Conservation (phyloP, 2,113 vertebrate species). For the Conger conger region DNA sequence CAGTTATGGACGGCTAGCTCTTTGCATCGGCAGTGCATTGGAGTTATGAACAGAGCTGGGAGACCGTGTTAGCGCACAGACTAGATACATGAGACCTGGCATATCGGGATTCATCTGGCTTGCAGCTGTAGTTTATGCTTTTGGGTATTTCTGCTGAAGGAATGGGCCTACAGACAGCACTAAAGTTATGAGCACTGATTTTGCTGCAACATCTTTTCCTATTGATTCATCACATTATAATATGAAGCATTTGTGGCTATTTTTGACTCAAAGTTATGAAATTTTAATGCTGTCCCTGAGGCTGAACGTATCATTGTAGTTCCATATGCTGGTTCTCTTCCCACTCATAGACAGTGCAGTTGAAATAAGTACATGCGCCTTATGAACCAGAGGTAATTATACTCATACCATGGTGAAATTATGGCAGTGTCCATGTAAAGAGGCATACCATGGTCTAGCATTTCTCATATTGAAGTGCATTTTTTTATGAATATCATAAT, state of each 20-base stretch:
- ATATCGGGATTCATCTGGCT: background rate
- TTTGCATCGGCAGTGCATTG: background rate
- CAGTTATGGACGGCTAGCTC: background rate
- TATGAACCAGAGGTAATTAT: conserved; percentile 3
- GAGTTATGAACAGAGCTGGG: background rate
- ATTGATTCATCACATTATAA: conserved; percentile 18
- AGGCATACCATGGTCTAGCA: background rate
- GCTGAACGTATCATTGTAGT: background rate
- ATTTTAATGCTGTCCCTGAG: conserved; percentile 1
- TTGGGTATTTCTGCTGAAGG: background rate
- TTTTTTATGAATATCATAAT: background rate
- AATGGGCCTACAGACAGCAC: background rate
- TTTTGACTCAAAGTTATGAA: conserved; percentile 22
- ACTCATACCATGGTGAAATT: background rate
- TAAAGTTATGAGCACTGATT: background rate
- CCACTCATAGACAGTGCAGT: background rate
- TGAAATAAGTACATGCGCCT: background rate
- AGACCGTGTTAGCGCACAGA: background rate
- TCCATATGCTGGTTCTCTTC: background rate
- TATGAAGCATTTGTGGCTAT: conserved; percentile 3
- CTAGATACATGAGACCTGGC: background rate
- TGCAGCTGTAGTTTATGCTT: background rate
- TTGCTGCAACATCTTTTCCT: background rate
- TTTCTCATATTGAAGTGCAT: background rate
- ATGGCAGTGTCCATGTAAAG: background rate